A percentile compares a stretch with the other conserved stretches of the same genome.
Evolutionary conservation across 2,113 vertebrate genomes (phyloP).

Genomic region (Mirounga angustirostris): DNA sequence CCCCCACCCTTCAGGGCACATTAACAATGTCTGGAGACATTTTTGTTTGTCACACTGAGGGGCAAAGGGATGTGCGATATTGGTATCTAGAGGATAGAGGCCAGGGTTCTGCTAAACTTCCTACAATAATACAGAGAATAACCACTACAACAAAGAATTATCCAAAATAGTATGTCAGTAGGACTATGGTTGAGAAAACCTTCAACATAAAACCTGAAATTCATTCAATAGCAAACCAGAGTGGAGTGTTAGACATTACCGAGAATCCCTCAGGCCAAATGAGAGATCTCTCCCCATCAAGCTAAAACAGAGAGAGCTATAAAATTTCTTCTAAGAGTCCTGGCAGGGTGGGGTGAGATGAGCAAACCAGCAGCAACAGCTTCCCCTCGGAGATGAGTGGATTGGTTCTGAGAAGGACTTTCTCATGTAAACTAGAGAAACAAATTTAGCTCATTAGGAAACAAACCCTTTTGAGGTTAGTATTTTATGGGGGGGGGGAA

Average conservation of each 20-base stretch:
- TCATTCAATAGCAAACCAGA: neutral
- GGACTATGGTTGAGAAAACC: neutral
- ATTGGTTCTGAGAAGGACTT: neutral
- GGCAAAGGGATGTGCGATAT: neutral
- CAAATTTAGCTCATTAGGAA: neutral
- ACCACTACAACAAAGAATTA: neutral
- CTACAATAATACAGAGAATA: neutral
- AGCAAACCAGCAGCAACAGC: neutral
- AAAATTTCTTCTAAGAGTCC: neutral
- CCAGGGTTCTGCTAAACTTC: neutral
- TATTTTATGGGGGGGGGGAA: neutral
- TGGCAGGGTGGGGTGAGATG: fast-evolving
- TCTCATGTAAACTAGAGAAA: neutral
- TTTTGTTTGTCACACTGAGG: neutral
- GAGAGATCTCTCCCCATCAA: neutral
- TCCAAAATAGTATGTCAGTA: neutral
- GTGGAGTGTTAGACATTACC: neutral
- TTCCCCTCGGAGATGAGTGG: neutral
- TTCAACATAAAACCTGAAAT: neutral
- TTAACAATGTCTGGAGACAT: neutral
- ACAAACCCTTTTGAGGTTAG: conserved; percentile 26
- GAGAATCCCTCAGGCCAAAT: neutral
- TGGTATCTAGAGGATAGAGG: neutral
- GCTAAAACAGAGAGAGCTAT: neutral
- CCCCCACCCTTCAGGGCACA: neutral